Evolutionary conservation across 1,140 invertebrate species (phyloP).

Genomic region (Neodiprion pinetum): DNA sequence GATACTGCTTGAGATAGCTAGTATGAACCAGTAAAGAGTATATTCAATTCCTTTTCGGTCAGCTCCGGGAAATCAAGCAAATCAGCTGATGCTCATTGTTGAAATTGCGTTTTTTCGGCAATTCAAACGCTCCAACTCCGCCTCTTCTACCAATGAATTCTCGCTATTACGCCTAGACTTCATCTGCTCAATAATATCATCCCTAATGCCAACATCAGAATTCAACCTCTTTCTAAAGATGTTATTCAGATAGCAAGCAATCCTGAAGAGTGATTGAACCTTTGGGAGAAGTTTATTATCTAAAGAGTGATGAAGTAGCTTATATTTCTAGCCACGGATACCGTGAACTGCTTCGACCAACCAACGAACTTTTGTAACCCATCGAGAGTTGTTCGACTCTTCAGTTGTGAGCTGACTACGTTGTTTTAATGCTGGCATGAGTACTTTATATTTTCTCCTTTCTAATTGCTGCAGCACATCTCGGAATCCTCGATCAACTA

Average conservation of each 20-base stretch:
- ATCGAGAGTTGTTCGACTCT: constrained; percentile 20
- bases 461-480: background rate
- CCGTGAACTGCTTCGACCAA: constrained; percentile 21
- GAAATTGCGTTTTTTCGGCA: constrained; percentile 12
- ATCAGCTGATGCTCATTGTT: constrained; percentile 3
- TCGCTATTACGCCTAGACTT: too few species aligned
- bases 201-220: too few species aligned
- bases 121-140: background rate
- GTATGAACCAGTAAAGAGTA: too few species aligned
- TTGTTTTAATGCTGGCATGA: background rate
- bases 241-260: too few species aligned
- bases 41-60: too few species aligned
- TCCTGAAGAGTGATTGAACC: too few species aligned
- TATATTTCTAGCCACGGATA: constrained; percentile 9
- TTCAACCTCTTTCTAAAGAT: too few species aligned
- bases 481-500: background rate
- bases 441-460: background rate
- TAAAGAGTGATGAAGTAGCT: background rate
- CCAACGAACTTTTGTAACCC: constrained; percentile 19
- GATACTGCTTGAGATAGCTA: too few species aligned
- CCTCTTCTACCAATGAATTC: too few species aligned
- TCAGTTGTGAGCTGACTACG: constrained; percentile 16
- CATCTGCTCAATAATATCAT: too few species aligned
- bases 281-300: too few species aligned
- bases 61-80: constrained; percentile 17